phyloP scores from a whole-genome alignment of 1,140 invertebrate genomes.

The Achatina immaculata region DNA sequence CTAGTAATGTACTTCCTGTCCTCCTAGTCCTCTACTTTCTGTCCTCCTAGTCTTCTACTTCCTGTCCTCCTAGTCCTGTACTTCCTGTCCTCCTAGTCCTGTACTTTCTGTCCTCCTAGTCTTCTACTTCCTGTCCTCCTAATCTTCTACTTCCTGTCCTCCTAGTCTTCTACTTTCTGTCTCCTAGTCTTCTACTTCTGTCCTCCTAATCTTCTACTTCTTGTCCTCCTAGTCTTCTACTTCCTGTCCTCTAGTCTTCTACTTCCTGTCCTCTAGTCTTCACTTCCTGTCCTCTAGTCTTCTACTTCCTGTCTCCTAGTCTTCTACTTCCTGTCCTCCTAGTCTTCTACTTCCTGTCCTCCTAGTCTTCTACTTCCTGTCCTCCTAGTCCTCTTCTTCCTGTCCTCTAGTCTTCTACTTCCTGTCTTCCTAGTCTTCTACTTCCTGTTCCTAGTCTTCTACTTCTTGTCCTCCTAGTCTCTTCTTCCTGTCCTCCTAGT shows the following conservation, averaged over 20 bases:
- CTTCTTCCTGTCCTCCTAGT: background rate
- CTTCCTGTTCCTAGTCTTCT: too few species aligned
- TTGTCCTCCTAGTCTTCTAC: too few species aligned
- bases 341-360: background rate
- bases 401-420: background rate
- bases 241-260: background rate
- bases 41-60: background rate
- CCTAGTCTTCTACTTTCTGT: background rate
- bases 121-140: slow-evolving; percentile 1
- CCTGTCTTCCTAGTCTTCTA: too few species aligned
- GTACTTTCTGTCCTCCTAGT: background rate
- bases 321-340: slow-evolving; percentile 1
- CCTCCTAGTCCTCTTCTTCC: background rate
- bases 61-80: too few species aligned
- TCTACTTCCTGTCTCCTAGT: background rate
- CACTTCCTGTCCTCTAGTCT: too few species aligned
- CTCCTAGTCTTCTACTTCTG: too few species aligned
- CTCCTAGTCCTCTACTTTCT: background rate
- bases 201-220: background rate
- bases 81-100: too few species aligned
- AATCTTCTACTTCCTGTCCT: background rate
- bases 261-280: background rate
- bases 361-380: background rate
- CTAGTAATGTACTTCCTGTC: background rate
- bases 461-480: background rate